Evolutionary conservation across 2,888 invertebrate species (phyloP).

Genomic region (Cryptocheilus praepositus): DNA sequence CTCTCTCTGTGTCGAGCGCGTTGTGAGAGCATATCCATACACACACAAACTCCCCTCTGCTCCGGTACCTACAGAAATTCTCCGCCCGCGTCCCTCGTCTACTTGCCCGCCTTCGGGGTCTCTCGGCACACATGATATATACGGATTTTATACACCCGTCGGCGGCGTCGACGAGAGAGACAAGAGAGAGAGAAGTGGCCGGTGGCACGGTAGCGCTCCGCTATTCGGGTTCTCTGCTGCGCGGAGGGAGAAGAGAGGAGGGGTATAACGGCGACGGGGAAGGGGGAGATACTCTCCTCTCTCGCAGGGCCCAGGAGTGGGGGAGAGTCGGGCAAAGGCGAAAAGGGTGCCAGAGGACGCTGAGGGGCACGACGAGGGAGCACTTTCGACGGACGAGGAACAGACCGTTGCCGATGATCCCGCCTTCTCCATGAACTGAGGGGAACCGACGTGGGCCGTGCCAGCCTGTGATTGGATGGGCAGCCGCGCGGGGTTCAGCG

Average conservation of each 20-base stretch:
- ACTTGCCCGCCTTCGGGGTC: slow-evolving; percentile 47
- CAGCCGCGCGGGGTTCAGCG: slow-evolving; percentile 48
- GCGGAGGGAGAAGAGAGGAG: slow-evolving; percentile 39
- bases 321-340: slow-evolving; percentile 16
- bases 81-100: slow-evolving; percentile 35
- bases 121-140: slow-evolving; percentile 43
- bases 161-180: slow-evolving; percentile 5
- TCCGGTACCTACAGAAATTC: slow-evolving; percentile 15
- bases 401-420: slow-evolving; percentile 43
- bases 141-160: slow-evolving; percentile 1
- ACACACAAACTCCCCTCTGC: slow-evolving; percentile 7
- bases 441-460: slow-evolving; percentile 61
- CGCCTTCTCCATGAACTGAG: slow-evolving; percentile 56
- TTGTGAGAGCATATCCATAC: background rate
- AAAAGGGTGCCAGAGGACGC: slow-evolving; percentile 25
- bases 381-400: slow-evolving; percentile 5
- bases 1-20: slow-evolving; percentile 7
- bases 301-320: slow-evolving; percentile 22
- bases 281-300: slow-evolving; percentile 29
- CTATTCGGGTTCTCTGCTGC: slow-evolving; percentile 57
- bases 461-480: slow-evolving; percentile 58
- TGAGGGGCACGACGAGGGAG: slow-evolving; percentile 35
- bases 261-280: slow-evolving; percentile 26
- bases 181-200: slow-evolving; percentile 30
- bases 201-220: slow-evolving; percentile 52